Evolutionary conservation across 2,888 invertebrate species (phyloP).

Genomic region (Stictocephala bisonia): DNA sequence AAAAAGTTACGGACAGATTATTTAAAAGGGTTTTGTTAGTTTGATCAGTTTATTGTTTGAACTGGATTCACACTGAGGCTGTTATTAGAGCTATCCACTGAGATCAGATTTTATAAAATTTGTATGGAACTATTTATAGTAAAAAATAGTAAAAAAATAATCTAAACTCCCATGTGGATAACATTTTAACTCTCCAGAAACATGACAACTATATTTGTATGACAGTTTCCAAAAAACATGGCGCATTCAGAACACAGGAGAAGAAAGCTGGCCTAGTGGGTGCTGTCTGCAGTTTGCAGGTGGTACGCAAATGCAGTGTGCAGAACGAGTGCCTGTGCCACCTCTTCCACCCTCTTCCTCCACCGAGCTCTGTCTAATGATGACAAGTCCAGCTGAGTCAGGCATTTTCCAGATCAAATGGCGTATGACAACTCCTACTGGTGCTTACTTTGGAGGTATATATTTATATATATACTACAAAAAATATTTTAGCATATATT

Average conservation of each 20-base stretch:
- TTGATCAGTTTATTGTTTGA: too few relatives aligned
- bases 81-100: too few relatives aligned
- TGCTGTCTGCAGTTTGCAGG: slow-evolving; percentile 81
- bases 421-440: slow-evolving; percentile 87
- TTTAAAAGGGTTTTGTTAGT: too few relatives aligned
- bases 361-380: slow-evolving; percentile 80
- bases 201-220: too few relatives aligned
- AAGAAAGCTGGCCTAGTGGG: slow-evolving; percentile 87
- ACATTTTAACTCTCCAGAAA: too few relatives aligned
- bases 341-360: slow-evolving; percentile 81
- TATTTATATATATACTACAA: background rate
- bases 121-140: too few relatives aligned
- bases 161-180: too few relatives aligned
- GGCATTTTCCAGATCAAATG: slow-evolving; percentile 89
- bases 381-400: slow-evolving; percentile 79
- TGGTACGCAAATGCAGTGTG: slow-evolving; percentile 73
- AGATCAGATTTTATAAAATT: too few relatives aligned
- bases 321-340: slow-evolving; percentile 71
- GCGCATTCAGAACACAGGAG: slow-evolving; percentile 89
- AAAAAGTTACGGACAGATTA: too few relatives aligned
- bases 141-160: too few relatives aligned
- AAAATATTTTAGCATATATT: background rate
- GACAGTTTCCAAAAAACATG: slow-evolving; percentile 86
- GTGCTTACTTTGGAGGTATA: slow-evolving; percentile 93
- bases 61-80: too few relatives aligned